Percentiles rank a stretch among this genome's conserved stretches.
Evolutionary conservation across 2,113 vertebrate genomes (phyloP).

Genomic region (Centropus unirufus): DNA sequence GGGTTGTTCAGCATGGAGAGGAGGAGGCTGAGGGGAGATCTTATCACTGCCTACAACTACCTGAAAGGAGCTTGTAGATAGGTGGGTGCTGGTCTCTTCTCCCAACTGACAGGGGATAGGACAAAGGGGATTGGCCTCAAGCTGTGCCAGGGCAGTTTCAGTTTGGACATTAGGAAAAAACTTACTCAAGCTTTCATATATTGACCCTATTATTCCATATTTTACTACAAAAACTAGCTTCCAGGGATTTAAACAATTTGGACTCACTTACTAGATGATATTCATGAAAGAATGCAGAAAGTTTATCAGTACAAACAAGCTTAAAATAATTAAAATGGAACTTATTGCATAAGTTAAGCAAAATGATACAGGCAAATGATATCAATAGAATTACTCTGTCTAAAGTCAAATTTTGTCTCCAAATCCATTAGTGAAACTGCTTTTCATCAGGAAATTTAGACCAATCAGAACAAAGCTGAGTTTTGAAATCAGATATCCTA

Average conservation of each 20-base stretch:
- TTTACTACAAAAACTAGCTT: neutral
- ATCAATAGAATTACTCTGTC: neutral
- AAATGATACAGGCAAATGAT: neutral
- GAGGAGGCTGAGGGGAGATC: no score
- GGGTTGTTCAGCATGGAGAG: no score
- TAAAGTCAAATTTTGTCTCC: neutral
- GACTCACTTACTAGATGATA: neutral
- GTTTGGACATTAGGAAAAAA: neutral
- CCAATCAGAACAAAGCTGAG: neutral
- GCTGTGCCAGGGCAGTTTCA: no score
- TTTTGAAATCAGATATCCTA: neutral
- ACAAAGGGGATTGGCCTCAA: no score
- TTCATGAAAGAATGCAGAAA: neutral
- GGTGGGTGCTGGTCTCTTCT: no score
- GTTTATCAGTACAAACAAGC: neutral
- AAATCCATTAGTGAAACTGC: neutral
- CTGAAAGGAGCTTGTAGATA: no score
- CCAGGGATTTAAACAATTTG: neutral
- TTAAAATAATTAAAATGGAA: neutral
- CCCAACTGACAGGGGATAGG: no score
- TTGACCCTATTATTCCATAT: neutral
- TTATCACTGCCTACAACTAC: no score
- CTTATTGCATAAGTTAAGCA: no score
- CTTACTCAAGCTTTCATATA: neutral
- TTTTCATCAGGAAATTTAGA: neutral